Conservation (phyloP, 2,113 vertebrate genomes). For the Sprattus sprattus region DNA sequence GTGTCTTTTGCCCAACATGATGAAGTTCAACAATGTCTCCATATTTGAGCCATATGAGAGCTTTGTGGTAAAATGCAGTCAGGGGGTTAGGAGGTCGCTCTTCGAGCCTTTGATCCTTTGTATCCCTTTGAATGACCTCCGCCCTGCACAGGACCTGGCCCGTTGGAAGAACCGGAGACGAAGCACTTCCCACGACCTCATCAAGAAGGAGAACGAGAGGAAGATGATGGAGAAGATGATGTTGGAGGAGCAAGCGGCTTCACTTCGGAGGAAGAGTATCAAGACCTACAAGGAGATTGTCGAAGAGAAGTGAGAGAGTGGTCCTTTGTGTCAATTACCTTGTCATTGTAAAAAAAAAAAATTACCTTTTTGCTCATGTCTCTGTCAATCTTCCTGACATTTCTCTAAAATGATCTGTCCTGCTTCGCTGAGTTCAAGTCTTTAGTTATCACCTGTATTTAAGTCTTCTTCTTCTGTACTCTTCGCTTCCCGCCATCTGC, state of each 20-base stretch:
- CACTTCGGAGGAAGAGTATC: slow-evolving; percentile 90
- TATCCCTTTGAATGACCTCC: not conserved
- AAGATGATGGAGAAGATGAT: slow-evolving; percentile 91
- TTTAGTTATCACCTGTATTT: not conserved
- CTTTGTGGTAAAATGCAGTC: no score
- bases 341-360: no score
- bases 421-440: not conserved
- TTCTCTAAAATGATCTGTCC: no score
- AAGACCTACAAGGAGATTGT: slow-evolving; percentile 98
- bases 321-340: not conserved
- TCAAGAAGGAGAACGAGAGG: slow-evolving; percentile 95
- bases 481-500: not conserved
- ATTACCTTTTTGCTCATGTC: no score
- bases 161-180: slow-evolving; percentile 94
- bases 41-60: no score
- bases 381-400: no score
- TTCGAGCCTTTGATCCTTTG: no score
- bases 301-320: slow-evolving; percentile 88
- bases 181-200: slow-evolving; percentile 92
- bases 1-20: no score
- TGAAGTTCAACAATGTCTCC: no score
- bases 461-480: not conserved
- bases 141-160: slow-evolving; percentile 80
- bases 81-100: no score
- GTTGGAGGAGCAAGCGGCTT: slow-evolving; percentile 67